Conservation (phyloP, 2,888 invertebrate species). For the Pyrrhosoma nymphula region DNA sequence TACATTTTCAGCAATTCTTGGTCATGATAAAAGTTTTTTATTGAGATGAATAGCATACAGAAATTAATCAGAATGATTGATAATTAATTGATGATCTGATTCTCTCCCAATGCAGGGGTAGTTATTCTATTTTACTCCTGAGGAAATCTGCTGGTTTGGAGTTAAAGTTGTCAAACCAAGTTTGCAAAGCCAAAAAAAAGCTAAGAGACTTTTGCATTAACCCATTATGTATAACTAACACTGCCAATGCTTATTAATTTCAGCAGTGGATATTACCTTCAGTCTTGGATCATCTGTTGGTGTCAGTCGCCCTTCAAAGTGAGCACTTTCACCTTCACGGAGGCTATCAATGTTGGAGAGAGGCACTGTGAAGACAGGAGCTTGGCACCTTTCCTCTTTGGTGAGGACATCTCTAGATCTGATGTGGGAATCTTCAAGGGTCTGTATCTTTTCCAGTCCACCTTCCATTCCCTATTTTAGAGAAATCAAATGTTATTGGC, state of each 20-base stretch:
- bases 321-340: conserved; percentile 94
- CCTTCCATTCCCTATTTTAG: conserved; percentile 91
- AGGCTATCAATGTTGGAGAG: conserved; percentile 92
- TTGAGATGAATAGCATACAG: no score
- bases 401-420: conserved; percentile 86
- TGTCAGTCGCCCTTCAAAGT: conserved; percentile 93
- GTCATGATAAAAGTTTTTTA: no score
- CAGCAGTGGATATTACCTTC: conserved; percentile 79
- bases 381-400: conserved; percentile 89
- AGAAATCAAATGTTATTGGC: conserved; percentile 41
- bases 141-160: no score
- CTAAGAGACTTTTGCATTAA: no score
- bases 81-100: no score
- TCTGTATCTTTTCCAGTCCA: conserved; percentile 95
- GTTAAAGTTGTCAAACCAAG: no score
- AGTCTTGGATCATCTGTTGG: conserved; percentile 95
- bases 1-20: no score
- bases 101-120: no score
- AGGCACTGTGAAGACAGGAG: conserved; percentile 94
- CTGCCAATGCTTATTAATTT: neutral
- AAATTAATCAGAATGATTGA: no score
- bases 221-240: no score
- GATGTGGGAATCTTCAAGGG: conserved; percentile 93
- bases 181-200: no score
- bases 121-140: no score